Evolutionary conservation across 2,797 vertebrate genomes (phyloP).

Genomic region (Pogoniulus pusillus): DNA sequence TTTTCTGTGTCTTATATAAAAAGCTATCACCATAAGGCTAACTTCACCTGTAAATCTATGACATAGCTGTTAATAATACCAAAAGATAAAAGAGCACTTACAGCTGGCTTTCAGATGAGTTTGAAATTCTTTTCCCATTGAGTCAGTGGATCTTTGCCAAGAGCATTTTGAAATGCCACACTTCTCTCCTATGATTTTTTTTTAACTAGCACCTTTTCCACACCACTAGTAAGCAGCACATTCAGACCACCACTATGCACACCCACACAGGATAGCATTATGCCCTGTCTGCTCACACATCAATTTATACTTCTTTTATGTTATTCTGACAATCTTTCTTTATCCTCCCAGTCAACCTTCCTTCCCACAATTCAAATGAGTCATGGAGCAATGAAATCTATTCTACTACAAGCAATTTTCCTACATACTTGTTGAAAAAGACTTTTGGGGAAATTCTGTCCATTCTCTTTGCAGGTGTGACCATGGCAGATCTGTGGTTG

Average conservation of each 20-base stretch:
- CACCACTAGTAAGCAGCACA: neutral
- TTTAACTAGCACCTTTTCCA: neutral
- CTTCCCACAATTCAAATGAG: constrained; percentile 15
- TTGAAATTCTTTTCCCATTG: neutral
- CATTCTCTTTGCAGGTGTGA: neutral
- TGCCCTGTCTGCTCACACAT: neutral
- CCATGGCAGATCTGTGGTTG: rapidly evolving
- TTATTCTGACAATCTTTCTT: constrained; percentile 17
- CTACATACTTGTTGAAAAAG: constrained; percentile 1
- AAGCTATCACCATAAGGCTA: neutral
- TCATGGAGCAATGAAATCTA: neutral
- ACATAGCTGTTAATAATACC: neutral
- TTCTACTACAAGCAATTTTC: constrained; percentile 11
- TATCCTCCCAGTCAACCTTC: neutral
- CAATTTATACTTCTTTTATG: constrained; percentile 11
- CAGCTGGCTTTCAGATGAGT: neutral
- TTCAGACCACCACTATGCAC: neutral
- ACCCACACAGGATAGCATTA: neutral
- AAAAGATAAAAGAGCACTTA: neutral
- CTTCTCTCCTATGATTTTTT: neutral
- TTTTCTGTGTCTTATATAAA: neutral
- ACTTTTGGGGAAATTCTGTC: neutral
- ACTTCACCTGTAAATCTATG: neutral
- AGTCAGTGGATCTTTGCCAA: neutral
- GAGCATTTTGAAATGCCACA: neutral